Evolutionary conservation across 1,140 invertebrate genomes (phyloP), one percentile per base, ranked within the genome.

Genomic region (Bombus breviceps): DNA sequence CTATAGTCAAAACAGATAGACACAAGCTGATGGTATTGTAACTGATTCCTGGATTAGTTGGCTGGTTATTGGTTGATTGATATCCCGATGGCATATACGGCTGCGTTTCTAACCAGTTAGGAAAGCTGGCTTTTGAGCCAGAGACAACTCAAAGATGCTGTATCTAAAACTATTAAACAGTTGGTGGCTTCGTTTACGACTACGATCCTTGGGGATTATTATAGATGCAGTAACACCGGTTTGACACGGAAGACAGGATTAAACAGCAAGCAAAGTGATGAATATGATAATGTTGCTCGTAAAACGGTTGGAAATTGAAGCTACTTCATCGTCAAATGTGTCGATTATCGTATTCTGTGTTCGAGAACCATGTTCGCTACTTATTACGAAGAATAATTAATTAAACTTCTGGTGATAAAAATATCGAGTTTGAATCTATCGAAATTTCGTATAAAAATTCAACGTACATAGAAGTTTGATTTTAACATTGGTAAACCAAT

Each of bases 21-120:
- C 22, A 8, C 32, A 28, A 22, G 22, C 53, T 3, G 37, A 9
- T 10, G 9, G 25, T 34, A n/a, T 34, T 43, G 15, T 47, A 76
- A 59, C 34, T 59, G 34, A 62, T 76, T 76, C 74, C 53, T 59
- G 73, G 73, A 53, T 75, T 53, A 75, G 32, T 8, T 75, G 12
- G 13, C 32, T 76, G 53, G 69, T 41, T 71, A 41, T 71, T 15
- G 37, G 25, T 71, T 41, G 39, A 71, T 71, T 15, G 28, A 28
- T 18, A 39, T 71, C 68, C 15, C 3, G 25, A 39, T 39, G 12
- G 37, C 22, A 71, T 28, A 5, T 15, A 69, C 25, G 32, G 0
- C 37, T 12, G 25, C 3, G 39, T n/a, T 28, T 41, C 25, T 15
- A 71, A 41, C 25, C 69, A 47, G n/a, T 15, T 18, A 15, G 3